These are phyloP conservation scores for Scomber scombrus DNA, from an alignment of 2,113 vertebrate species.

Conservation along the genomic window DNA sequence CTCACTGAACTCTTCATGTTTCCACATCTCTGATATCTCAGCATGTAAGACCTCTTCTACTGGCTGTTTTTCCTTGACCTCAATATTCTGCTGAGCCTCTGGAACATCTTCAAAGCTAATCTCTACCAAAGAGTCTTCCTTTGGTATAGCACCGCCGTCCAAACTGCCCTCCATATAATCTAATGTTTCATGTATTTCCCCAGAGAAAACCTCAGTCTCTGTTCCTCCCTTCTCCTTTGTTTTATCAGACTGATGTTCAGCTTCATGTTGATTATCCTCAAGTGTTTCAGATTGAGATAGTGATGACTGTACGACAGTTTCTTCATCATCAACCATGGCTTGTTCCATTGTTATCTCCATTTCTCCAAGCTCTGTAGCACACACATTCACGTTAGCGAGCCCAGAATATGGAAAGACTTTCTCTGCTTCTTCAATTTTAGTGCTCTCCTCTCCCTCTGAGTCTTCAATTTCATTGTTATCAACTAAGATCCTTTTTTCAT, in stretches of 20 bases:
- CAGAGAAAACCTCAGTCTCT: slow-evolving; percentile 23
- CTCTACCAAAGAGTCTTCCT: slow-evolving; percentile 64
- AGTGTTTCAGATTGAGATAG: slow-evolving; percentile 24
- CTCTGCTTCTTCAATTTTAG: slow-evolving; percentile 26
- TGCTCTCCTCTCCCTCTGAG: slow-evolving; percentile 16
- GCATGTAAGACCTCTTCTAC: slow-evolving; percentile 21
- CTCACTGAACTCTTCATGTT: slow-evolving; percentile 31
- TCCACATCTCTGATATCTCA: slow-evolving; percentile 34
- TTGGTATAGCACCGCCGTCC: slow-evolving; percentile 18
- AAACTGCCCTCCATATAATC: slow-evolving; percentile 11
- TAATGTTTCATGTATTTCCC: slow-evolving; percentile 34
- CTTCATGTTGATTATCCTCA: slow-evolving; percentile 28
- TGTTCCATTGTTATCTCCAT: slow-evolving; percentile 21
- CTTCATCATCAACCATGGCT: slow-evolving; percentile 15
- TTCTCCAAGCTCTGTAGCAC: slow-evolving; percentile 56
- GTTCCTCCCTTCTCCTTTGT: slow-evolving; percentile 26
- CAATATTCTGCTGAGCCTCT: slow-evolving; percentile 44
- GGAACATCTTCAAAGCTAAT: slow-evolving; percentile 71
- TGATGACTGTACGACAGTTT: slow-evolving; percentile 11
- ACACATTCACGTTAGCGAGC: slow-evolving; percentile 46
- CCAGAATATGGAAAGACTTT: slow-evolving; percentile 28
- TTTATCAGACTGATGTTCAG: slow-evolving; percentile 25
- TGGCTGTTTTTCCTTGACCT: slow-evolving; percentile 31
- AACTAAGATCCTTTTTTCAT: slow-evolving; percentile 7
- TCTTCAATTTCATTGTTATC: slow-evolving; percentile 16